Evolutionary conservation across 1,140 invertebrate species (phyloP).

Genomic region (Atopsyche davidsoni): DNA sequence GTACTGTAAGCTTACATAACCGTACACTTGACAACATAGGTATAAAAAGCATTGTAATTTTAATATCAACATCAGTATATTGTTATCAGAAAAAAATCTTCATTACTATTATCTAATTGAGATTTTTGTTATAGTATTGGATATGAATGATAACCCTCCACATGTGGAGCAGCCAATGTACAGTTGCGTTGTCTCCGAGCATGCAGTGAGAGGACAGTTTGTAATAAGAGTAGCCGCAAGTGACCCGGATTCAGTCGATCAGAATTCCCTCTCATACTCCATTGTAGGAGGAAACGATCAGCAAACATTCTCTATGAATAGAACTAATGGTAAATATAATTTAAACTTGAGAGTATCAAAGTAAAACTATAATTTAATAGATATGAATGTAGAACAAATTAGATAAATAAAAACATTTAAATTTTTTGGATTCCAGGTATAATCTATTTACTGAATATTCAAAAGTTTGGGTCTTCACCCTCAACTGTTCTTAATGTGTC

Average conservation of each 20-base stretch:
- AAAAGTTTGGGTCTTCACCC: slow-evolving; percentile 47
- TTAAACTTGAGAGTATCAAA: not conserved
- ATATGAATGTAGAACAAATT: not conserved
- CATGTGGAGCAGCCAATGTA: slow-evolving; percentile 79
- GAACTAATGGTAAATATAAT: slow-evolving; percentile 48
- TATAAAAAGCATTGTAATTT: too few species aligned
- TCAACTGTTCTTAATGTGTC: slow-evolving; percentile 75
- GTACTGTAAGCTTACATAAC: too few species aligned
- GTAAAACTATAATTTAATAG: slow-evolving; percentile 2
- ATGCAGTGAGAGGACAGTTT: slow-evolving; percentile 78
- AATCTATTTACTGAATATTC: slow-evolving; percentile 54
- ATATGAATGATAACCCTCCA: slow-evolving; percentile 84
- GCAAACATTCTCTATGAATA: slow-evolving; percentile 77
- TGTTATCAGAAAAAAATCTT: slow-evolving; percentile 6
- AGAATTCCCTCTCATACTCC: slow-evolving; percentile 66
- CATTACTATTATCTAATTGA: slow-evolving; percentile 16
- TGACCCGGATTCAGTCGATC: slow-evolving; percentile 79
- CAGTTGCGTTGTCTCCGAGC: slow-evolving; percentile 70
- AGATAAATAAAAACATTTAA: slow-evolving; percentile 1
- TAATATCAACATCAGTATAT: too few species aligned
- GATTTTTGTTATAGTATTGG: slow-evolving; percentile 57
- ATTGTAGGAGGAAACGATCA: slow-evolving; percentile 80
- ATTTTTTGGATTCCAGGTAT: slow-evolving; percentile 39
- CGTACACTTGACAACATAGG: too few species aligned
- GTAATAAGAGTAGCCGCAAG: slow-evolving; percentile 81